These are phyloP conservation scores for Umimayanthus chanpuru DNA, from an alignment of 92 coral and sea anemone genomes.

Conservation along the genomic window DNA sequence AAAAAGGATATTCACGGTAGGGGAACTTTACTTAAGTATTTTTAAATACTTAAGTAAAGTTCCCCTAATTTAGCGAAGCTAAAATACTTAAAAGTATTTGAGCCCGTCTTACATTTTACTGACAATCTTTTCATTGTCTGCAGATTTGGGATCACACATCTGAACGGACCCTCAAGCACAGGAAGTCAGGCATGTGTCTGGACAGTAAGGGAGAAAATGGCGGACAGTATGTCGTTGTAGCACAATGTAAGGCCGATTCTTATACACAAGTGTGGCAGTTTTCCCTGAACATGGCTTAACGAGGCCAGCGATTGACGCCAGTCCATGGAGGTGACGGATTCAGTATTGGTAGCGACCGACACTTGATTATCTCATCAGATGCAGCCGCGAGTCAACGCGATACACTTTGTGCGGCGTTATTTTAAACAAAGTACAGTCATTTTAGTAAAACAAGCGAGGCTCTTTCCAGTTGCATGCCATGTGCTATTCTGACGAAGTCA, in stretches of 20 bases:
- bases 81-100: too few relatives aligned
- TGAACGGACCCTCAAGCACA: conserved; percentile 74
- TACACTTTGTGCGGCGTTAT: too few relatives aligned
- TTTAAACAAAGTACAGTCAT: too few relatives aligned
- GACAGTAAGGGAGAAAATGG: conserved; percentile 69
- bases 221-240: conserved; percentile 66
- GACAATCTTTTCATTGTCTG: conserved; percentile 1
- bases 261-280: conserved; percentile 88
- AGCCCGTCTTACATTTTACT: background rate
- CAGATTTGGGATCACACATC: conserved; percentile 90
- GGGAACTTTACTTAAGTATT: too few relatives aligned
- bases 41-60: too few relatives aligned
- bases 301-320: background rate
- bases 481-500: too few relatives aligned
- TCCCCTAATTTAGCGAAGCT: too few relatives aligned
- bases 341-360: background rate
- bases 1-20: too few relatives aligned
- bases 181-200: conserved; percentile 81
- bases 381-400: too few relatives aligned
- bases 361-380: too few relatives aligned
- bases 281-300: conserved; percentile 75
- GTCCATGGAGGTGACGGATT: background rate
- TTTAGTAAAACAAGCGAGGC: too few relatives aligned
- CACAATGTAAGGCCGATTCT: conserved; percentile 54
- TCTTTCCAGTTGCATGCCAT: too few relatives aligned